A percentile compares a stretch with the other conserved stretches of the same genome.
Evolutionary conservation across 2,113 vertebrate species (phyloP).

Genomic region (Eulacestoma nigropectus): DNA sequence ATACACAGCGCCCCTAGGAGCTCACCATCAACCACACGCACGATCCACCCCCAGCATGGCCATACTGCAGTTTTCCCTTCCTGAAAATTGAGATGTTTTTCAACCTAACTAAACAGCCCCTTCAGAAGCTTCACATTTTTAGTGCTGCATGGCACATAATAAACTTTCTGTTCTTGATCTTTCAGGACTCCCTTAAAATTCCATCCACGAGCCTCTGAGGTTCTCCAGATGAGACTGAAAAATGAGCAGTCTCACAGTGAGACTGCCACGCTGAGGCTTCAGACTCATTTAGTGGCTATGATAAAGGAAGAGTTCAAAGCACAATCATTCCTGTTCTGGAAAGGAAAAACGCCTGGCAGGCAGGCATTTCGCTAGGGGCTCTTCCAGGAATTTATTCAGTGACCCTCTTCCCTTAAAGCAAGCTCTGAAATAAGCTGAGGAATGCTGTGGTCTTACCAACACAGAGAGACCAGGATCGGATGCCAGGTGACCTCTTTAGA

Average conservation of each 20-base stretch:
- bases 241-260: neutral
- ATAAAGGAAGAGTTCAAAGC: neutral
- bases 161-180: neutral
- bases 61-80: neutral
- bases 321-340: neutral
- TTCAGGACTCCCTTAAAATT: neutral
- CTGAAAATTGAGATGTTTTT: neutral
- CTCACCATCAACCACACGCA: rapidly evolving
- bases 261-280: neutral
- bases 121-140: neutral
- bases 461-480: slow-evolving; percentile 93
- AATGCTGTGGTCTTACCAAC: slow-evolving; percentile 77
- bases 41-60: neutral
- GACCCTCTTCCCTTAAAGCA: neutral
- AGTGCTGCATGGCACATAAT: neutral
- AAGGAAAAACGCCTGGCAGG: neutral
- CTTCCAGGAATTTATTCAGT: neutral
- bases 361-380: neutral
- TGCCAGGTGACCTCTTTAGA: slow-evolving; percentile 87
- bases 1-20: neutral
- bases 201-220: neutral
- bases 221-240: neutral
- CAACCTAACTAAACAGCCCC: neutral
- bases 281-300: neutral
- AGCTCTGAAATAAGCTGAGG: neutral